Percentiles rank a stretch among this genome's conserved stretches.
These are phyloP conservation scores for Argynnis bischoffii DNA, from an alignment of 2,888 invertebrate species.

Conservation along the genomic window DNA sequence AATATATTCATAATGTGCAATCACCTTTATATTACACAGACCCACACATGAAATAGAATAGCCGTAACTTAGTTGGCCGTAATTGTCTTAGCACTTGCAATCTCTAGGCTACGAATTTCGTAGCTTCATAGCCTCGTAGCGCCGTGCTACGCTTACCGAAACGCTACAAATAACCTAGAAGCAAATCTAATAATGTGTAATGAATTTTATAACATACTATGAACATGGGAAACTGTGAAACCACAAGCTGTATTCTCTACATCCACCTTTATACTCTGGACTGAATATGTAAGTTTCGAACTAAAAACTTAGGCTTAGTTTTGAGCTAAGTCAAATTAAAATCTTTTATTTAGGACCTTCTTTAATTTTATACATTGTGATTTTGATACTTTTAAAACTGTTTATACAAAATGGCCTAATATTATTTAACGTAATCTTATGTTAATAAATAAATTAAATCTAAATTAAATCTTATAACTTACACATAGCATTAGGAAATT, in stretches of 20 bases:
- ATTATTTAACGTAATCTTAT: too few species aligned
- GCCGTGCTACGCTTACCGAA: slow-evolving; percentile 25
- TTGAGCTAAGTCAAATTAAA: slow-evolving; percentile 11
- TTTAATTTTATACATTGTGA: slow-evolving; percentile 5
- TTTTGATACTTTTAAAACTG: slow-evolving; percentile 1
- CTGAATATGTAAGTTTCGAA: slow-evolving; percentile 29
- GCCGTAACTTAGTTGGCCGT: slow-evolving; percentile 33
- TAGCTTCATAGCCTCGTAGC: slow-evolving; percentile 28
- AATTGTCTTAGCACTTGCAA: slow-evolving; percentile 38
- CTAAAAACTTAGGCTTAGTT: slow-evolving; percentile 20
- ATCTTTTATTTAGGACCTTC: slow-evolving; percentile 1
- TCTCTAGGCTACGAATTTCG: slow-evolving; percentile 36
- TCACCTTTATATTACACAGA: slow-evolving; percentile 20
- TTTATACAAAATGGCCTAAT: too few species aligned
- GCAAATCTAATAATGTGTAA: slow-evolving; percentile 38
- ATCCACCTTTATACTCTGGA: slow-evolving; percentile 26
- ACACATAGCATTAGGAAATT: too few species aligned
- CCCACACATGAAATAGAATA: slow-evolving; percentile 24
- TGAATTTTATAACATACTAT: slow-evolving; percentile 36
- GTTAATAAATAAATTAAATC: too few species aligned
- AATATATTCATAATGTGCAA: slow-evolving; percentile 21
- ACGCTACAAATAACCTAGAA: slow-evolving; percentile 35
- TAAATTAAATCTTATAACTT: too few species aligned
- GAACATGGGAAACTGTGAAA: slow-evolving; percentile 23
- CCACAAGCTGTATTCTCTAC: slow-evolving; percentile 28